Percentiles rank a stretch among this genome's conserved stretches.
Evolutionary conservation across 2,797 vertebrate genomes (phyloP).

Genomic region (Todus mexicanus): DNA sequence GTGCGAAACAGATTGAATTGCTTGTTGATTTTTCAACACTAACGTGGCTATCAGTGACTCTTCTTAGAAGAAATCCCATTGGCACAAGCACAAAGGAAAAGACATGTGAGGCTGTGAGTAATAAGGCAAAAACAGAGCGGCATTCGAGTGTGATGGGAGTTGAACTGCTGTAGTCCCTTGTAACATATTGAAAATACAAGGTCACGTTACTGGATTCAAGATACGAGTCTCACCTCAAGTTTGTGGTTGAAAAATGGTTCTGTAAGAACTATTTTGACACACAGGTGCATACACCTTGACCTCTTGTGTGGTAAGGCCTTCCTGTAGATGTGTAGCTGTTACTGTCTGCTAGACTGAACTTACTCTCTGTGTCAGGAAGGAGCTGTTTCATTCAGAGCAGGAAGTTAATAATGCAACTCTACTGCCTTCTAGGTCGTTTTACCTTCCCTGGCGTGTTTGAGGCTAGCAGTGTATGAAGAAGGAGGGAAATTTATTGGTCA

Average conservation of each 20-base stretch:
- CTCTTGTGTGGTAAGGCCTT: not conserved
- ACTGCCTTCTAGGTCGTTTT: constrained; percentile 84
- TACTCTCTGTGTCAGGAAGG: not conserved
- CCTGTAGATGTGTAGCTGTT: not conserved
- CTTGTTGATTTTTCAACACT: not conserved
- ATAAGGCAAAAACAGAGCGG: not conserved
- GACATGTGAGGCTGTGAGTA: not conserved
- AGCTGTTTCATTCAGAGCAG: not conserved
- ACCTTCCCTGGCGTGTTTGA: constrained; percentile 90
- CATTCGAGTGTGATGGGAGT: not conserved
- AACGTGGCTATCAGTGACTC: not conserved
- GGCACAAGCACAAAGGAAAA: not conserved
- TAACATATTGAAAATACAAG: not conserved
- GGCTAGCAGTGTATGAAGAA: constrained; percentile 96
- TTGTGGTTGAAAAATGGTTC: not conserved
- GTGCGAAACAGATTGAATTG: not conserved
- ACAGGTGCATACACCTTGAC: not conserved
- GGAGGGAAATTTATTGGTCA: constrained; percentile 98
- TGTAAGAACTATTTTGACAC: not conserved
- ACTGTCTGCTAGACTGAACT: not conserved
- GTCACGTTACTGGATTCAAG: not conserved
- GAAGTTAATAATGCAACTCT: not conserved
- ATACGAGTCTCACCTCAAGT: not conserved
- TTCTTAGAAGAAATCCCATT: not conserved
- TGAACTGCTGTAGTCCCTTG: not conserved